phyloP scores from a whole-genome alignment of 2,888 invertebrate species.

The Orchesellides sinensis region DNA sequence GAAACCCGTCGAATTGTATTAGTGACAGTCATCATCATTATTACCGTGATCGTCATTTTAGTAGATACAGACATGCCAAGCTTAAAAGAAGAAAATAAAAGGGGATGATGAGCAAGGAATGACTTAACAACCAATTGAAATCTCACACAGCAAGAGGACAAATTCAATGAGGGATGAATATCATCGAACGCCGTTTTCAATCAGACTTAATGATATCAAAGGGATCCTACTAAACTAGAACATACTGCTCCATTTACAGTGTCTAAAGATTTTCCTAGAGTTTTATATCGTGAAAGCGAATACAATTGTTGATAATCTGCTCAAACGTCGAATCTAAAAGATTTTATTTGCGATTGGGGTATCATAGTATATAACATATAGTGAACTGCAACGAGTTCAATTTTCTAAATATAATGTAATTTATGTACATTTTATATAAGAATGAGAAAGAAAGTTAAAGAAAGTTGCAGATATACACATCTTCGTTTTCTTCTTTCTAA shows the following conservation, averaged over 20 bases:
- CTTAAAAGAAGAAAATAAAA: background rate
- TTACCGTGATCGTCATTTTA: background rate
- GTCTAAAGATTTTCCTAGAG: too few species aligned
- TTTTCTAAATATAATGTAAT: too few species aligned
- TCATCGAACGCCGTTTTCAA: slow-evolving; percentile 45
- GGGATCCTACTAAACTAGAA: slow-evolving; percentile 16
- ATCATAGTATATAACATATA: too few species aligned
- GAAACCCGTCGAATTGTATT: background rate
- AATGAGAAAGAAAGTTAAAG: background rate
- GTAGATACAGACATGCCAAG: background rate
- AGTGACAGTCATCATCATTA: background rate
- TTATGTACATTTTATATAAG: too few species aligned
- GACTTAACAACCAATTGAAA: slow-evolving; percentile 60
- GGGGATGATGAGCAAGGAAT: slow-evolving; percentile 37
- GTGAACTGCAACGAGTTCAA: too few species aligned
- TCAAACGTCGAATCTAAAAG: too few species aligned
- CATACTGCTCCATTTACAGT: slow-evolving; percentile 35
- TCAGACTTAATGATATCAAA: slow-evolving; percentile 56
- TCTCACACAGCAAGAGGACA: background rate
- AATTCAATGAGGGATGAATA: slow-evolving; percentile 38
- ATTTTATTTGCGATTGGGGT: too few species aligned
- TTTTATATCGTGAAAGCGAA: too few species aligned
- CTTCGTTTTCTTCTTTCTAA: too few species aligned
- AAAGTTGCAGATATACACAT: too few species aligned
- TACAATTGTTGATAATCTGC: too few species aligned